These are phyloP conservation scores for Hephaestus fuliginosus DNA, from an alignment of 2,797 vertebrate species.

Conservation along the genomic window DNA sequence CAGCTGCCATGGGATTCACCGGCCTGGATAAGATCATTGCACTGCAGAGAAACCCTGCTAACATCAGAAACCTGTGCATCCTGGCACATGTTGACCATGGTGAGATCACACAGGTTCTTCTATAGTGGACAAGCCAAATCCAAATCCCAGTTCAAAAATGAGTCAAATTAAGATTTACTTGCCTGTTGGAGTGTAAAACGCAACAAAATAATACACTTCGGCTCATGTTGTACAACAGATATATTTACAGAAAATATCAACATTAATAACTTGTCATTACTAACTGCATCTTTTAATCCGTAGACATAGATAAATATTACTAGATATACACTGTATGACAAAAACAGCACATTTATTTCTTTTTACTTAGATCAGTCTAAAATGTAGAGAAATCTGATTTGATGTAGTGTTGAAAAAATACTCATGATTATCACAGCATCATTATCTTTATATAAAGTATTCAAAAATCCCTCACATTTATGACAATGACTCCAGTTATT, in stretches of 20 bases:
- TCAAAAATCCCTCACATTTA: neutral
- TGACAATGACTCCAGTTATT: neutral
- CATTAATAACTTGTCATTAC: neutral
- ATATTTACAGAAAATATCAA: neutral
- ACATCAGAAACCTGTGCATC: slow-evolving; percentile 95
- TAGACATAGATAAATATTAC: neutral
- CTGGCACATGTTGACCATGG: slow-evolving; percentile 97
- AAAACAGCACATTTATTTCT: no score
- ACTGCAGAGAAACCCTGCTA: slow-evolving; percentile 90
- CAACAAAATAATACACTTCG: no score
- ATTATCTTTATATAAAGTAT: neutral
- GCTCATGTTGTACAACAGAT: neutral
- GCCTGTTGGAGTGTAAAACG: no score
- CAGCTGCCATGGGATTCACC: slow-evolving; percentile 85
- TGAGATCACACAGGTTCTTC: slow-evolving; percentile 67
- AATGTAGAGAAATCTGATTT: neutral
- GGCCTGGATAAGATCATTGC: slow-evolving; percentile 87
- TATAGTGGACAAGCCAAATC: neutral
- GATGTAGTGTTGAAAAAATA: neutral
- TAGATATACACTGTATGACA: neutral
- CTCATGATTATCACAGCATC: neutral
- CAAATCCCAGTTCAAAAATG: neutral
- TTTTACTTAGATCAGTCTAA: neutral
- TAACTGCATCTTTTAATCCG: neutral
- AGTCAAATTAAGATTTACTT: neutral